These are phyloP conservation scores for Serinus canaria DNA, from an alignment of 2,113 vertebrate genomes.

Conservation along the genomic window DNA sequence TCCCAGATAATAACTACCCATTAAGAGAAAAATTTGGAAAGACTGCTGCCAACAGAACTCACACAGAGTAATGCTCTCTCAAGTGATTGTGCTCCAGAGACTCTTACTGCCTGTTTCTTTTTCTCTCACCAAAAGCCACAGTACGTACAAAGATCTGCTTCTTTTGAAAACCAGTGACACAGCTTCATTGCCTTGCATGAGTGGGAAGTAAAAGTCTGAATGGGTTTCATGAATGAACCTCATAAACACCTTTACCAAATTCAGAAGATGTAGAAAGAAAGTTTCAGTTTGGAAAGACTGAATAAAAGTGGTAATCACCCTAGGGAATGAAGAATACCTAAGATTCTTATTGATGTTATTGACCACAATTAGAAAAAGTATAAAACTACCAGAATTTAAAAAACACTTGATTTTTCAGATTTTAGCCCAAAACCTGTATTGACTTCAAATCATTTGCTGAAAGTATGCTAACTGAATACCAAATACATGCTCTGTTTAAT, in stretches of 20 bases:
- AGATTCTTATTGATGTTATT: neutral
- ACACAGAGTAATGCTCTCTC: neutral
- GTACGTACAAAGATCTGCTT: neutral
- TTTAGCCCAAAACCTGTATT: neutral
- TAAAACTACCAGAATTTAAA: neutral
- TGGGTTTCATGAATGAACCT: neutral
- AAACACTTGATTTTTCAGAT: neutral
- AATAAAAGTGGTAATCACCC: neutral
- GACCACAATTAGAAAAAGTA: neutral
- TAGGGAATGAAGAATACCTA: neutral
- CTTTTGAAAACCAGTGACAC: neutral
- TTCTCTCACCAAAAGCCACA: neutral
- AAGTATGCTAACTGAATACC: neutral
- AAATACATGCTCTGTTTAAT: neutral
- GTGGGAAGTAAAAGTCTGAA: neutral
- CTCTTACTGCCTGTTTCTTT: neutral
- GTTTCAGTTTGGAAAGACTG: neutral
- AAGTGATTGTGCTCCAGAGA: neutral
- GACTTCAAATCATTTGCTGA: neutral
- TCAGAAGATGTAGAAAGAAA: neutral
- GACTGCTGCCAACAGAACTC: slow-evolving; percentile 11
- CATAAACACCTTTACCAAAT: neutral
- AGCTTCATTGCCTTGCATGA: neutral
- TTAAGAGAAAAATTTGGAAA: slow-evolving; percentile 33
- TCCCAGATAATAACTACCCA: slow-evolving; percentile 41